Evolutionary conservation across 1,140 invertebrate species (phyloP).

Genomic region (Grapholita molesta): DNA sequence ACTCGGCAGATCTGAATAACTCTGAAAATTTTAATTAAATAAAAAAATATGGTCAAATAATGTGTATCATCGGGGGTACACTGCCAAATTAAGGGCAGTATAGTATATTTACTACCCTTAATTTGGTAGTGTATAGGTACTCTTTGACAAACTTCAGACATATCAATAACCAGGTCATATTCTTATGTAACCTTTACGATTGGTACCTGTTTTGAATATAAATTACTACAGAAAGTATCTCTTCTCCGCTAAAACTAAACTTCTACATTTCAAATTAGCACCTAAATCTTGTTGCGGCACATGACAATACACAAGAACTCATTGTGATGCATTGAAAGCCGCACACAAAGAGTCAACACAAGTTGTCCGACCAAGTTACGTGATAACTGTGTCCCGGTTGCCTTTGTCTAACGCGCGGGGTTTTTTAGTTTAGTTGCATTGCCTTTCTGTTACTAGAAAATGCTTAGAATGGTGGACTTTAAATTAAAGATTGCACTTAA

Average conservation of each 20-base stretch:
- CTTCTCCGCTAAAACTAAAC: neutral
- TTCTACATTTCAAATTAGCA: neutral
- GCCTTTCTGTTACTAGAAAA: neutral
- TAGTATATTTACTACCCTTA: no score
- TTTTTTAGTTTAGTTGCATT: neutral
- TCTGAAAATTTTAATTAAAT: no score
- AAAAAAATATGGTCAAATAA: no score
- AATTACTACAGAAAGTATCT: neutral
- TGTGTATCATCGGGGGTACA: no score
- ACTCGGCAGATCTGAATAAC: no score
- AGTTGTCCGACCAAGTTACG: neutral
- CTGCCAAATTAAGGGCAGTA: no score
- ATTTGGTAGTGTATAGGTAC: no score
- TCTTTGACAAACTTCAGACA: no score
- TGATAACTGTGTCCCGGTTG: neutral
- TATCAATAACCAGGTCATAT: no score
- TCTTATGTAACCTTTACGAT: no score
- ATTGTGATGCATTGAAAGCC: neutral
- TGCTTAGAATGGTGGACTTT: neutral
- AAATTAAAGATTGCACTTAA: neutral
- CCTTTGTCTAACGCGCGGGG: neutral
- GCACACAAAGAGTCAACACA: conserved; percentile 1
- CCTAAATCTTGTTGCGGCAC: neutral
- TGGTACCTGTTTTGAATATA: no score
- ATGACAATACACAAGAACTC: neutral